phyloP scores from a whole-genome alignment of 2,888 invertebrate genomes.

The Pristionchus entomophagus region DNA sequence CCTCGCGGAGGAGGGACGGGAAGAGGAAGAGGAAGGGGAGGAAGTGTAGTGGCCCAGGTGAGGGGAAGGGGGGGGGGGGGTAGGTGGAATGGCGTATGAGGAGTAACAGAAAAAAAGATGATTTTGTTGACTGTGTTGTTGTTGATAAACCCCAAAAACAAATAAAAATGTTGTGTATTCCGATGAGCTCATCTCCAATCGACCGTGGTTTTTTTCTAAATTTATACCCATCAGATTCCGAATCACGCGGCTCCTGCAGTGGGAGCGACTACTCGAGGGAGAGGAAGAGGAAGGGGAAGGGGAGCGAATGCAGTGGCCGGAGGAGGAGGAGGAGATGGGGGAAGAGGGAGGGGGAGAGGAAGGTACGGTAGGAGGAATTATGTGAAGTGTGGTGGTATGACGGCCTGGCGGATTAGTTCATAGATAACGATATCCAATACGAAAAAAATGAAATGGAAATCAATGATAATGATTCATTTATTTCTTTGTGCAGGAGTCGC shows the following conservation, averaged over 20 bases:
- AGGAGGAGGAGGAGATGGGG: slow-evolving; percentile 16
- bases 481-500: background rate
- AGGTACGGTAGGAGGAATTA: too few relatives aligned
- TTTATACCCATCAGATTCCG: background rate
- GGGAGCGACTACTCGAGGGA: slow-evolving; percentile 21
- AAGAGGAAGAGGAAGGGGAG: slow-evolving; percentile 47
- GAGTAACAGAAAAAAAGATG: too few relatives aligned
- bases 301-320: background rate
- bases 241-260: slow-evolving; percentile 39
- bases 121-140: too few relatives aligned
- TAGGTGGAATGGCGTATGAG: background rate
- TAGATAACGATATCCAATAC: too few relatives aligned
- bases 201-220: background rate
- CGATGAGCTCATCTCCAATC: background rate
- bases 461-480: too few relatives aligned
- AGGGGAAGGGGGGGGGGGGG: background rate
- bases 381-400: too few relatives aligned
- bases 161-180: background rate
- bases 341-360: background rate
- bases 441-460: too few relatives aligned
- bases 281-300: slow-evolving; percentile 42
- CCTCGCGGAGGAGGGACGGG: slow-evolving; percentile 47
- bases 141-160: too few relatives aligned
- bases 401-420: too few relatives aligned
- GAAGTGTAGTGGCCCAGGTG: slow-evolving; percentile 1